Percentiles rank a stretch among this genome's conserved stretches.
Evolutionary conservation across 2,888 invertebrate genomes (phyloP).

Genomic region (Idaea aversata): DNA sequence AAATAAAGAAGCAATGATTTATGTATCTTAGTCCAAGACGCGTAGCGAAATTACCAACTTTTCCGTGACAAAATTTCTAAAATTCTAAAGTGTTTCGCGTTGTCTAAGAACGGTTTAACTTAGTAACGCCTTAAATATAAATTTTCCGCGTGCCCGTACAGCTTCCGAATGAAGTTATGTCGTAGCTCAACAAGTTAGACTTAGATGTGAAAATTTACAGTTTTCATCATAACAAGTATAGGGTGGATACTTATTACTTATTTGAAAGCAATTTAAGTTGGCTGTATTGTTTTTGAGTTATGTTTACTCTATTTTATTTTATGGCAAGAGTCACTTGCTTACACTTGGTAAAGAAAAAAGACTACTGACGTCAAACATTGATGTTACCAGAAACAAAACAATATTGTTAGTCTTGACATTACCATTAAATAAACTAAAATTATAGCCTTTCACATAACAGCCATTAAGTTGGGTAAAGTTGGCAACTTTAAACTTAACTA

Average conservation of each 20-base stretch:
- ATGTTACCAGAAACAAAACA: conserved; percentile 6
- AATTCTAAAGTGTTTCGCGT: conserved; percentile 68
- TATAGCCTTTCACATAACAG: conserved; percentile 17
- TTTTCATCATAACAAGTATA: conserved; percentile 12
- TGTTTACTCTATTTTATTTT: neutral
- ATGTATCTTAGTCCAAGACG: conserved; percentile 57
- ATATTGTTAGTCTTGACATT: conserved; percentile 3
- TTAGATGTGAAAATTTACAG: conserved; percentile 43
- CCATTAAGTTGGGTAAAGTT: conserved; percentile 17
- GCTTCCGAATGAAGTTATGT: conserved; percentile 63
- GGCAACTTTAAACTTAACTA: conserved; percentile 15
- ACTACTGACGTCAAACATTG: too few relatives aligned
- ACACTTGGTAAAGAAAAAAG: too few relatives aligned
- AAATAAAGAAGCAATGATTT: conserved; percentile 61
- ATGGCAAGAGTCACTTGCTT: neutral
- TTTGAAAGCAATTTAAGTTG: neutral
- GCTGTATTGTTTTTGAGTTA: neutral
- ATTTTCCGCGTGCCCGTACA: conserved; percentile 64
- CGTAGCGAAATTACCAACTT: conserved; percentile 64
- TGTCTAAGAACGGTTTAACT: conserved; percentile 68
- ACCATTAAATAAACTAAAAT: conserved; percentile 10
- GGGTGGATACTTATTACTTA: neutral
- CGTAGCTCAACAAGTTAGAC: conserved; percentile 68
- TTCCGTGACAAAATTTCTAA: conserved; percentile 68
- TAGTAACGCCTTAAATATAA: conserved; percentile 73